These are phyloP conservation scores for Ptilodon capucinus DNA, from an alignment of 2,888 invertebrate species.

Conservation along the genomic window DNA sequence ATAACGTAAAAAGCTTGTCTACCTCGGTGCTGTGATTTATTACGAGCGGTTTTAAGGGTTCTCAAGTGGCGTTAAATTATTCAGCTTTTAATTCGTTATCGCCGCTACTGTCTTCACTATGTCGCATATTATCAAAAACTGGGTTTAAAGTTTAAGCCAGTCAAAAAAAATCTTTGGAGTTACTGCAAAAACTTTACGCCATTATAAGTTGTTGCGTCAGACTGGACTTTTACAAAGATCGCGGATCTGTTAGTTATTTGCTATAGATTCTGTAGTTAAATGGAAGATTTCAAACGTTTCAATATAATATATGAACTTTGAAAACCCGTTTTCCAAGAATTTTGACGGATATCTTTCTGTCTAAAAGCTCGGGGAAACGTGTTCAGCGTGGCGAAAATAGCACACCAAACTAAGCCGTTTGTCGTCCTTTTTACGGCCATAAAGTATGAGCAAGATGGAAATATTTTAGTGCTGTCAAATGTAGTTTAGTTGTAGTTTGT, in stretches of 20 bases:
- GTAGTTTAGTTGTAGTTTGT: no score
- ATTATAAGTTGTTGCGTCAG: background rate
- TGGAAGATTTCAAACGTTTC: no score
- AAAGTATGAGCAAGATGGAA: no score
- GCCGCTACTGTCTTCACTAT: conserved; percentile 52
- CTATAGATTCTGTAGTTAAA: background rate
- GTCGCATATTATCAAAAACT: background rate
- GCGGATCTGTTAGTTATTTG: background rate
- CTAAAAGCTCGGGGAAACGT: no score
- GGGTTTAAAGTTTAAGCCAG: background rate
- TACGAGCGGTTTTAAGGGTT: conserved; percentile 53
- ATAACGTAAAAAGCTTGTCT: conserved; percentile 72
- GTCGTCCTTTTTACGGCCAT: no score
- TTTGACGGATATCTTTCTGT: no score
- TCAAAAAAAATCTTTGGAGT: background rate
- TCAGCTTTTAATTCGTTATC: conserved; percentile 81
- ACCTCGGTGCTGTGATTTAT: conserved; percentile 74
- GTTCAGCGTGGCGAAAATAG: no score
- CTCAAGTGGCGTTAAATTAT: conserved; percentile 75
- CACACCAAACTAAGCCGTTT: no score
- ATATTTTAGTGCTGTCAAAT: no score
- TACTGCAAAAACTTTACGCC: background rate
- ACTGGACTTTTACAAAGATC: background rate
- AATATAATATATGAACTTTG: no score
- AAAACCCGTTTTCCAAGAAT: no score